Evolutionary conservation across 2,888 invertebrate species (phyloP), one percentile per base, ranked within the genome.

Genomic region (Eristalinus aeneus): DNA sequence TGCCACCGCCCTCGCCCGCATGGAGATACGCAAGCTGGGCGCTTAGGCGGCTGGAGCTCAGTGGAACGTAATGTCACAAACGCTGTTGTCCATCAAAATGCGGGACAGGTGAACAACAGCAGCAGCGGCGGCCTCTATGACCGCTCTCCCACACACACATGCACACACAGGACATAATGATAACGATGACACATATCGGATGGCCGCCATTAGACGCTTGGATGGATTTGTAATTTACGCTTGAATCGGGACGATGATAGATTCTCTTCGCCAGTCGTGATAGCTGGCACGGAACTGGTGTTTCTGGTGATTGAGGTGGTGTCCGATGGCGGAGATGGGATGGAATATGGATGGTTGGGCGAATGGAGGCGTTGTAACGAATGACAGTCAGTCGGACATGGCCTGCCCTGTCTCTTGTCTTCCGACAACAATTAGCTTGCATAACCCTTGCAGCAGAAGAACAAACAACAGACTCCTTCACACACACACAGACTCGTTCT

Each of bases 211-310:
- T 86, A 86, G 82, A 74, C 82, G 82, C 82, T 74, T 71, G 73
- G 77, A 86, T 82, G 74, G 86, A 82, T 82, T 86, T 82, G 86
- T 82, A 86, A 86, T 86, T 86, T 77, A 82, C 86, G 77, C 77
- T 77, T 63, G 86, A 77, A 78, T 82, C 74, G 67, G 69, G 60
- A 86, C 68, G 72, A 78, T 69, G 78, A 77, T 81, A 77, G 76
- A 86, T 80, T 80, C 68, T 12, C 46, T 46, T 39, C 46, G 67
- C 64, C 54, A 65, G 60, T 53, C 27, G 36, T 65, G 61, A 76
- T 76, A 67, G 65, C 23, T 56, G 46, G 46, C 46, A 46, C 16
- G 46, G 16, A 16, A 16, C 46, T 46, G 16, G 10, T 8, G n/a
- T 8, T 16, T 1, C 46, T 34, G 46, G 16, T 46, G 16, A 46